A percentile compares a stretch with the other conserved stretches of the same genome.
These are phyloP conservation scores for Nephrotoma flavescens DNA, from an alignment of 2,888 invertebrate genomes.

Conservation along the genomic window DNA sequence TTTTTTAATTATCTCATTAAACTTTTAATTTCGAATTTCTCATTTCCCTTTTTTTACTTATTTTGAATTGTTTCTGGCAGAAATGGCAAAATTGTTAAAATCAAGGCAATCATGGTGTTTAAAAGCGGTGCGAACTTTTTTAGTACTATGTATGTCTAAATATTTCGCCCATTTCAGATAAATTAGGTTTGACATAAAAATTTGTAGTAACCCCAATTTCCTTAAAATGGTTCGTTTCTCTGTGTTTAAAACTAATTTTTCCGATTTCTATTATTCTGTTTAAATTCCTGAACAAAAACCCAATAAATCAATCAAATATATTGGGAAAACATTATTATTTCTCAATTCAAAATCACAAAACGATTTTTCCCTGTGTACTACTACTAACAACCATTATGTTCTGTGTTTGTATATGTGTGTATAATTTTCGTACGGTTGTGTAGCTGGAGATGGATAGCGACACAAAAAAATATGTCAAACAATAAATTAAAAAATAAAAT, in stretches of 20 bases:
- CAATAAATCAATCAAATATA: neutral
- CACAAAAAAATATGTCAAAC: neutral
- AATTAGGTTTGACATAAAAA: neutral
- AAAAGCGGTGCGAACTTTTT: neutral
- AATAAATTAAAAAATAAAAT: neutral
- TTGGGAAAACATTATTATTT: neutral
- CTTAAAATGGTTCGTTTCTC: neutral
- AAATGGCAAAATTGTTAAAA: neutral
- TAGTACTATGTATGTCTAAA: neutral
- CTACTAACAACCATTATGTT: neutral
- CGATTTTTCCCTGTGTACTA: neutral
- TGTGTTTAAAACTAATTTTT: neutral
- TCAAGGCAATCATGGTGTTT: neutral
- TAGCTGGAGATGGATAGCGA: neutral
- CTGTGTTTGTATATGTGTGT: neutral
- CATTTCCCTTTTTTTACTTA: neutral
- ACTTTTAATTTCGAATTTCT: neutral
- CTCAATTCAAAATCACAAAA: neutral
- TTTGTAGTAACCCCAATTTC: neutral
- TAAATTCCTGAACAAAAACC: neutral
- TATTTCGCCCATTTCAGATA: neutral
- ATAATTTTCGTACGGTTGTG: neutral
- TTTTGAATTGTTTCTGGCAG: neutral
- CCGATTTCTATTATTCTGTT: neutral
- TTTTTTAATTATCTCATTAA: neutral